These are phyloP conservation scores for Aulostomus chinensis DNA, from an alignment of 2,797 vertebrate species.

Conservation along the genomic window DNA sequence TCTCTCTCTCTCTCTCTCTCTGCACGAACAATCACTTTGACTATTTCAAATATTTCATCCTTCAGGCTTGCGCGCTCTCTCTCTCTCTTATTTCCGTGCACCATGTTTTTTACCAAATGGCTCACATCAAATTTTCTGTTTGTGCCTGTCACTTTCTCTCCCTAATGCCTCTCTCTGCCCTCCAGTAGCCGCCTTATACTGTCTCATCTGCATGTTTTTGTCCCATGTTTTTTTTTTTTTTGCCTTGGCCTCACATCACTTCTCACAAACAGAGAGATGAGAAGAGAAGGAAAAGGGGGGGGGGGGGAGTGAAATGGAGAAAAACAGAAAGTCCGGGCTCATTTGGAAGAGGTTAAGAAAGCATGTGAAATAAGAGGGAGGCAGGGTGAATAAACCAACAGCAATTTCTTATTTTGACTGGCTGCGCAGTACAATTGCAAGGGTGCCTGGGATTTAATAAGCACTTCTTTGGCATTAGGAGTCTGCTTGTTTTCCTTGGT, in stretches of 20 bases:
- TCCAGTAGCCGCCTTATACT: conserved; percentile 61
- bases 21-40: conserved; percentile 58
- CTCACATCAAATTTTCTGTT: conserved; percentile 54
- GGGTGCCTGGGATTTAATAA: conserved; percentile 78
- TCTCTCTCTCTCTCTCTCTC: conserved; percentile 8
- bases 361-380: conserved; percentile 66
- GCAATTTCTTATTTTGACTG: conserved; percentile 79
- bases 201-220: conserved; percentile 67
- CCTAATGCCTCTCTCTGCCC: conserved; percentile 57
- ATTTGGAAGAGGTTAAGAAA: conserved; percentile 72
- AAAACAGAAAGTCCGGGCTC: conserved; percentile 48
- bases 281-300: conserved; percentile 25
- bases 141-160: conserved; percentile 58
- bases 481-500: conserved; percentile 69
- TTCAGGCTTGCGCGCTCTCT: conserved; percentile 40
- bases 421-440: conserved; percentile 57
- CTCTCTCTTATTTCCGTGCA: conserved; percentile 33
- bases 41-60: conserved; percentile 66
- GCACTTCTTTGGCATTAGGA: conserved; percentile 70
- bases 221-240: conserved; percentile 42
- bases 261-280: conserved; percentile 54
- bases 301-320: conserved; percentile 13
- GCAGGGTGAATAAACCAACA: conserved; percentile 71
- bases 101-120: neutral
- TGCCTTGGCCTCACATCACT: conserved; percentile 58